Evolutionary conservation across 2,888 invertebrate species (phyloP).

Genomic region (Pammene fasciana): DNA sequence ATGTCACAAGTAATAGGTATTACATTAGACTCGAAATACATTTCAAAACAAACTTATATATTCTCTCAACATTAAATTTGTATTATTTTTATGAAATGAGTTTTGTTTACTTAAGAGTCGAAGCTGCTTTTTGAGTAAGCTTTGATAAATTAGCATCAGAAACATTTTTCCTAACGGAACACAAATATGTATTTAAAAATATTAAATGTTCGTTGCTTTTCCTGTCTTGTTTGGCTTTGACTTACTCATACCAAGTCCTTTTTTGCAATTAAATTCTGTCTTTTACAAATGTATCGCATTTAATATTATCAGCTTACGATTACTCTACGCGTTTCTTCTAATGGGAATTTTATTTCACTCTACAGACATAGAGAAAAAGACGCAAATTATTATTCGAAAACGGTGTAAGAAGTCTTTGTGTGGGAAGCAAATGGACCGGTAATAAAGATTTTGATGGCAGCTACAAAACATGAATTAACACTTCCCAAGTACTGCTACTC

Average conservation of each 20-base stretch:
- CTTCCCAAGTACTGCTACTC: background rate
- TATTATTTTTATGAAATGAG: background rate
- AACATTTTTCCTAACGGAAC: conserved; percentile 5
- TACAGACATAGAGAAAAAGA: too few species aligned
- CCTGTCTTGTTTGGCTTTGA: background rate
- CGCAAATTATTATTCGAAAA: background rate
- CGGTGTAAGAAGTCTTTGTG: too few species aligned
- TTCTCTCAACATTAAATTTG: background rate
- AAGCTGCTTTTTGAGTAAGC: background rate
- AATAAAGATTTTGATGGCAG: background rate
- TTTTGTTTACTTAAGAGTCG: conserved; percentile 14
- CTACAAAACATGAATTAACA: conserved; percentile 17
- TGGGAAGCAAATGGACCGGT: background rate
- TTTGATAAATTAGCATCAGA: conserved; percentile 28
- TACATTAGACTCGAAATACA: conserved; percentile 24
- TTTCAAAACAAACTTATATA: background rate
- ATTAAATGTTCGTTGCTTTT: background rate
- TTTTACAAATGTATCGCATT: too few species aligned
- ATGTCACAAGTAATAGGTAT: background rate
- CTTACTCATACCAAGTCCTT: too few species aligned
- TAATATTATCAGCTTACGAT: too few species aligned
- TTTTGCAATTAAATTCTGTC: too few species aligned
- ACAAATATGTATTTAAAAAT: conserved; percentile 2
- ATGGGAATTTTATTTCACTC: too few species aligned
- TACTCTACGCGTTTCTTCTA: too few species aligned